Evolutionary conservation across 1,140 invertebrate genomes (phyloP).

Genomic region (Trinorchestia longiramus): DNA sequence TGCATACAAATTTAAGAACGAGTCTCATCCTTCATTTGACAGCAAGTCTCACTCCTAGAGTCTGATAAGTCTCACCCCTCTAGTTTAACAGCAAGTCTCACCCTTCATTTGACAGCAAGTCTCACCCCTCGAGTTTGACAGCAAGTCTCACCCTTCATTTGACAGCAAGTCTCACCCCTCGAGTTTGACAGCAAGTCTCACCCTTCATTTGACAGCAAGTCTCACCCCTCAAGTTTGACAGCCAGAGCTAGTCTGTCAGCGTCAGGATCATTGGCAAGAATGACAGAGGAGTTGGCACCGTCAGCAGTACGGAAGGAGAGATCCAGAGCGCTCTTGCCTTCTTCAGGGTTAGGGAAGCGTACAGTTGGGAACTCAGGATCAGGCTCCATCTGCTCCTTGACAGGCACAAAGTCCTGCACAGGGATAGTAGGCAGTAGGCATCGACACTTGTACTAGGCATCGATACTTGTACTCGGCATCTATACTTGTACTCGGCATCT

Average conservation of each 20-base stretch:
- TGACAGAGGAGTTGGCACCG: slow-evolving; percentile 78
- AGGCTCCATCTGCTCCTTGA: slow-evolving; percentile 86
- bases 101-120: no score
- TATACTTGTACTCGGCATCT: no score
- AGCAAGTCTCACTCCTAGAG: no score
- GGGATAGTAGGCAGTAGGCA: not conserved
- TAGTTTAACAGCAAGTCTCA: no score
- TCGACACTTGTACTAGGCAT: no score
- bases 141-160: no score
- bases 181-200: no score
- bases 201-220: not conserved
- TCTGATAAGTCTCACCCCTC: no score
- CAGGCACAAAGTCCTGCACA: slow-evolving; percentile 79
- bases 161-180: slow-evolving; percentile 4
- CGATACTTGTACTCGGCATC: no score
- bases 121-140: no score
- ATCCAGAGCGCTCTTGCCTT: slow-evolving; percentile 89
- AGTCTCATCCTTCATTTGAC: no score
- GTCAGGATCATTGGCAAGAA: slow-evolving; percentile 98
- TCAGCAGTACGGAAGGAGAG: slow-evolving; percentile 89
- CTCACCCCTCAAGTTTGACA: slow-evolving; percentile 75
- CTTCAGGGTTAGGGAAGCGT: slow-evolving; percentile 98
- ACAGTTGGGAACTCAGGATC: slow-evolving; percentile 98
- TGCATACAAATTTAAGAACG: no score
- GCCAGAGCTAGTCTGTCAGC: slow-evolving; percentile 96